Base-by-base conservation (phyloP, 2,888 invertebrate species). In the Lymantria dispar region DNA sequence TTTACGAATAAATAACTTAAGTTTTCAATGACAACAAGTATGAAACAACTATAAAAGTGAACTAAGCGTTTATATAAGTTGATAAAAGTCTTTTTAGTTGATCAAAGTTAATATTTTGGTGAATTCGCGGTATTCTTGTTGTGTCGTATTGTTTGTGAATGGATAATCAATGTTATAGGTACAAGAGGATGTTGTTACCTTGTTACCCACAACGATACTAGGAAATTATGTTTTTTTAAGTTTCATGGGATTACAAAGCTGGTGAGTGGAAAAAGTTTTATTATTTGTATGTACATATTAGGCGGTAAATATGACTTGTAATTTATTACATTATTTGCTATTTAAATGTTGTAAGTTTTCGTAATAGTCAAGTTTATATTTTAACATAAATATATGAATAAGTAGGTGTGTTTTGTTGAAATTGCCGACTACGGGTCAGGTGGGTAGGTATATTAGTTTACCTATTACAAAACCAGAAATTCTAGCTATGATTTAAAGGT, bases 101-200 rank as follows among this genome's bases (percentile, higher is more conserved):
- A 8, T 36, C 58, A 36, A 50, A 64, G 54, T 65, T 63, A 52
- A 55, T 65, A 47, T 51, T 56, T 38, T 50, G 46, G 62, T 60
- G 62, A 47, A 47, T 84, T 86, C 78, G 81, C 82, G 80, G 81
- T 80, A 80, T 73, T 74, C 62, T 63, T 62, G 66, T 66, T 74
- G 80, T 78, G 78, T 68, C 61, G 66, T 77, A 78, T 87, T 86
- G 86, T 86, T 85, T 78, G 80, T 84, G 82, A 68, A 74, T 76
- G 78, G 70, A 76, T 73, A 64, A 78, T 68, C 71, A 70, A 77
- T 83, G 82, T 81, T 82, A 70, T 70, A 70, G 72, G 68, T 76
- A 77, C 82, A 74, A 76, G 74, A 87, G 87, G 85, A 89, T 88
- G 87, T 87, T 88, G 45, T 78, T 76, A 65, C 66, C 66, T 87